Evolutionary conservation across 2,888 invertebrate genomes (phyloP).

Genomic region (Monoplex corrugatus): DNA sequence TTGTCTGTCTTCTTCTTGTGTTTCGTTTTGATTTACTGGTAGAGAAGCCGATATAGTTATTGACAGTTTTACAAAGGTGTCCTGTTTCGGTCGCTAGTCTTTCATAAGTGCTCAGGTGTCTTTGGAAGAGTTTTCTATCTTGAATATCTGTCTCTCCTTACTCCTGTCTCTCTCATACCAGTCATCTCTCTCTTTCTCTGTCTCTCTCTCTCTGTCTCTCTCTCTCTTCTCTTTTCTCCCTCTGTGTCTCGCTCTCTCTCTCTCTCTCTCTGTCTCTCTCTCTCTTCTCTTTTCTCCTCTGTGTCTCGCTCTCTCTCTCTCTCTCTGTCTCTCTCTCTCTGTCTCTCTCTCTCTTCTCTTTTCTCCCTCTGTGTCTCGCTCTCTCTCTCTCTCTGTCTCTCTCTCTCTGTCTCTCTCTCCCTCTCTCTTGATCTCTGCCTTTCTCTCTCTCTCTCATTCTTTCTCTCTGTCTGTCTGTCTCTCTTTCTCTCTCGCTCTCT

Average conservation of each 20-base stretch:
- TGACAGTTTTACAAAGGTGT: no score
- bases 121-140: no score
- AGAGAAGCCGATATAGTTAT: no score
- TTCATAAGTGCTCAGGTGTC: no score
- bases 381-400: constrained; percentile 21
- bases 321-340: neutral
- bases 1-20: no score
- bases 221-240: neutral
- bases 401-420: constrained; percentile 27
- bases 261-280: neutral
- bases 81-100: no score
- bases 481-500: no score
- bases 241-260: neutral
- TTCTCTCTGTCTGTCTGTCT: no score
- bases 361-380: neutral
- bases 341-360: neutral
- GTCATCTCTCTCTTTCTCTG: neutral
- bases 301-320: neutral
- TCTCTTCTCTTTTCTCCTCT: neutral
- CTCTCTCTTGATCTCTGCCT: neutral
- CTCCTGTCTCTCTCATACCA: neutral
- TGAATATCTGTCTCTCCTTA: neutral
- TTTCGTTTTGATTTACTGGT: no score
- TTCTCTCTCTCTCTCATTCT: neutral
- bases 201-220: neutral